Evolutionary conservation across 2,888 invertebrate species (phyloP), one percentile per base, ranked within the genome.

Genomic region (Neoascia interrupta): DNA sequence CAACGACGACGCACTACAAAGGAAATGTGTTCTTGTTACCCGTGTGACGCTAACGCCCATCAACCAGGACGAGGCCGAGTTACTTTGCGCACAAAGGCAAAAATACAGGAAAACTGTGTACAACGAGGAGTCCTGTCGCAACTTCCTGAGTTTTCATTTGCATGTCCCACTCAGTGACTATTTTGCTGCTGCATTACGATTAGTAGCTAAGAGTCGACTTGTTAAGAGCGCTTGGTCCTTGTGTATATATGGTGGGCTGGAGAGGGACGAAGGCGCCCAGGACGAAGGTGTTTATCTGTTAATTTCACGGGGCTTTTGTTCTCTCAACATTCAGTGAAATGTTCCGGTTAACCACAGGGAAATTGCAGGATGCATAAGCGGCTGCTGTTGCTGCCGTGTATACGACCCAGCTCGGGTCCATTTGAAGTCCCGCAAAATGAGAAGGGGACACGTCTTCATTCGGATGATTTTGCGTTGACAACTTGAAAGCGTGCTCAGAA

Each of bases 331-430:
- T 63, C 63, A 63, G 61, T 39, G 58, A 68, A 63, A 80, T 58
- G 45, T 69, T 69, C 28, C 63, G 74, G 80, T 74, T 80, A 80
- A 74, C 80, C 74, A 41, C 74, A 69, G 63, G 53, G 80, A 60
- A 61, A 56, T 56, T 60, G 18, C 49, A 39, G 64, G 60, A 66
- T 66, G 60, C 51, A 63, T 11, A 54, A 28, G 43, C 47, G 41
- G 10, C 4, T 13, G 4, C 21, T n/a, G n/a, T n/a, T n/a, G n/a
- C n/a, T n/a, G n/a, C n/a, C n/a, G n/a, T n/a, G n/a, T n/a, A n/a
- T n/a, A n/a, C n/a, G n/a, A n/a, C n/a, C n/a, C n/a, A n/a, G 3
- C 23, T 34, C 61, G 1, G 21, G 5, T 43, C 8, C 34, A 34
- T 53, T 69, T 28, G 41, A 26, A 37, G 26, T 19, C 36, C 49